Evolutionary conservation across 1,140 invertebrate genomes (phyloP).

Genomic region (Lepidurus arcticus): DNA sequence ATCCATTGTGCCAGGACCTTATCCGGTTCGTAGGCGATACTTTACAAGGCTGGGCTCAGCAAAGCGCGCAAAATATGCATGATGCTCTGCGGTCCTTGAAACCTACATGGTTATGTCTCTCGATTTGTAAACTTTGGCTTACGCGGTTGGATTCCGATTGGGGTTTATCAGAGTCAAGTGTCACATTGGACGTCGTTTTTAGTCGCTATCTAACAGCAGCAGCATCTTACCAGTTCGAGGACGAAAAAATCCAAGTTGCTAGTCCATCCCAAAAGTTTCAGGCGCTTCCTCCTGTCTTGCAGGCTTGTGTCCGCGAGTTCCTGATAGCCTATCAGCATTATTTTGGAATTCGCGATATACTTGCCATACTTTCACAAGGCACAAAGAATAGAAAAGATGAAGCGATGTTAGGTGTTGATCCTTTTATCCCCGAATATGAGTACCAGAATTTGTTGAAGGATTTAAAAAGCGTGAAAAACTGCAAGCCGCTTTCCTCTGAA

Average conservation of each 20-base stretch:
- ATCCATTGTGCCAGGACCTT: neutral
- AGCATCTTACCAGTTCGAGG: neutral
- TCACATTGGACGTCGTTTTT: neutral
- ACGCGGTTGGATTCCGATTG: neutral
- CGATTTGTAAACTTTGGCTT: neutral
- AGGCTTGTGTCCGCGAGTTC: neutral
- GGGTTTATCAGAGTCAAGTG: neutral
- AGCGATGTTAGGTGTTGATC: neutral
- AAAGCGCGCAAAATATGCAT: neutral
- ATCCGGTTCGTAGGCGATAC: neutral
- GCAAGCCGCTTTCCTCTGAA: neutral
- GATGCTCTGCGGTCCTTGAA: neutral
- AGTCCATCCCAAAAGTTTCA: neutral
- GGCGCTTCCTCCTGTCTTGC: neutral
- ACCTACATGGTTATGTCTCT: neutral
- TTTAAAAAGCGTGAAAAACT: neutral
- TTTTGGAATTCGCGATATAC: slow-evolving; percentile 6
- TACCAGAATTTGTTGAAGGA: neutral
- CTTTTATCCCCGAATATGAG: neutral
- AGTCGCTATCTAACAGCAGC: neutral
- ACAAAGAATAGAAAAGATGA: neutral
- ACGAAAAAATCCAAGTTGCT: neutral
- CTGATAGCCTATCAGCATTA: neutral
- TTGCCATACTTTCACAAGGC: neutral
- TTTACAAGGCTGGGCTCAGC: neutral